Conservation (phyloP, 2,888 invertebrate genomes). For the Rotaria socialis region DNA sequence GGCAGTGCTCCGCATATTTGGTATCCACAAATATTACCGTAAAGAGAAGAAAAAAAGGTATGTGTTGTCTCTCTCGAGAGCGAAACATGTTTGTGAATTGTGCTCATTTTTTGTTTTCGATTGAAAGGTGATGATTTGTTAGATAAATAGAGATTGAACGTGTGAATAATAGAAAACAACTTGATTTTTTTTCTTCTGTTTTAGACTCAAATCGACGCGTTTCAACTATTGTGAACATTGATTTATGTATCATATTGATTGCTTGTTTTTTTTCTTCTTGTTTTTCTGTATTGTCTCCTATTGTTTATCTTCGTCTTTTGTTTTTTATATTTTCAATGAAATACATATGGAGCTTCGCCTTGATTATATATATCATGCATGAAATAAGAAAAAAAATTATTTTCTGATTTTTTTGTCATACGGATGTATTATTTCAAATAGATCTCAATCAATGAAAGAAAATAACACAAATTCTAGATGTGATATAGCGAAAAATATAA, state of each 20-base stretch:
- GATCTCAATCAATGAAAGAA: too few species aligned
- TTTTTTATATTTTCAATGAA: conserved; percentile 25
- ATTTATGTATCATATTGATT: conserved; percentile 6
- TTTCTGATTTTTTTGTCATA: too few species aligned
- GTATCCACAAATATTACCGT: neutral
- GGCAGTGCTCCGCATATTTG: conserved; percentile 2
- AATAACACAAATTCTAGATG: too few species aligned
- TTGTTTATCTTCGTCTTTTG: neutral
- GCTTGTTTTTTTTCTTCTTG: neutral
- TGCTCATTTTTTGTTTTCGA: neutral
- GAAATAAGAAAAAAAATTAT: neutral
- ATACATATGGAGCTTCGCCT: neutral
- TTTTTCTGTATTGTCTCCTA: conserved; percentile 5
- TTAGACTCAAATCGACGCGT: neutral
- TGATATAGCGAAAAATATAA: too few species aligned
- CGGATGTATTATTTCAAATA: too few species aligned
- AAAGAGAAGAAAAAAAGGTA: neutral
- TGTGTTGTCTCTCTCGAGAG: neutral
- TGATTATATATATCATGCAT: neutral
- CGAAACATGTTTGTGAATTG: neutral
- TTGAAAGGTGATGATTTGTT: conserved; percentile 1
- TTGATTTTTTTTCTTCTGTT: neutral
- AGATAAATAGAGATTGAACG: neutral
- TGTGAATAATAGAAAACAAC: neutral
- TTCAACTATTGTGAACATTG: neutral